These are phyloP conservation scores for Oxyruncus cristatus DNA, from an alignment of 2,113 vertebrate genomes.

Conservation along the genomic window DNA sequence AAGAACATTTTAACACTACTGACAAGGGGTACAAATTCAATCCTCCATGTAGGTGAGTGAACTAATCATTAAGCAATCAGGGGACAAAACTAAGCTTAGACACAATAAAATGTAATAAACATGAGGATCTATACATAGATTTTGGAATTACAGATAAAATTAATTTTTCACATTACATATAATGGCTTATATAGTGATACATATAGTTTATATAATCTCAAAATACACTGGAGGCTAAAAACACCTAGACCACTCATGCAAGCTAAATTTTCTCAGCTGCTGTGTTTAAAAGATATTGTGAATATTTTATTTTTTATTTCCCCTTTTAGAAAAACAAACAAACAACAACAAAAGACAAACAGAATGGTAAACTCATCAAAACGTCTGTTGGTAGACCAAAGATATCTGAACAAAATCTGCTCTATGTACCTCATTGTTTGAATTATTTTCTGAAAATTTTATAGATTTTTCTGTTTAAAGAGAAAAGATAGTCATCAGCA, in stretches of 20 bases:
- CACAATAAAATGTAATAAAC: not conserved
- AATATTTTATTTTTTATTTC: not conserved
- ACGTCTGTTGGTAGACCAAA: not conserved
- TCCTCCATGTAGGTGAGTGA: rapidly evolving
- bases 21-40: not conserved
- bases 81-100: not conserved
- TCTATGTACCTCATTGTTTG: not conserved
- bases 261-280: not conserved
- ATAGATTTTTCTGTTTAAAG: not conserved
- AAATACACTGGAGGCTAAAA: not conserved
- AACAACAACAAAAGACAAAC: not conserved
- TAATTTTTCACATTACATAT: not conserved
- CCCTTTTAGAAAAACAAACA: not conserved
- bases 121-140: not conserved
- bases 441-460: not conserved
- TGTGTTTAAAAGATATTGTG: not conserved
- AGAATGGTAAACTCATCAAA: not conserved
- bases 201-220: not conserved
- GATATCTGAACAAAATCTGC: slow-evolving; percentile 3
- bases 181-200: not conserved
- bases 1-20: not conserved
- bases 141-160: not conserved
- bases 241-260: not conserved
- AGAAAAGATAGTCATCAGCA: not conserved
- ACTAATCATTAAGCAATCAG: not conserved